Base-by-base conservation (phyloP, 1,140 invertebrate genomes). In the Anastrepha obliqua region DNA sequence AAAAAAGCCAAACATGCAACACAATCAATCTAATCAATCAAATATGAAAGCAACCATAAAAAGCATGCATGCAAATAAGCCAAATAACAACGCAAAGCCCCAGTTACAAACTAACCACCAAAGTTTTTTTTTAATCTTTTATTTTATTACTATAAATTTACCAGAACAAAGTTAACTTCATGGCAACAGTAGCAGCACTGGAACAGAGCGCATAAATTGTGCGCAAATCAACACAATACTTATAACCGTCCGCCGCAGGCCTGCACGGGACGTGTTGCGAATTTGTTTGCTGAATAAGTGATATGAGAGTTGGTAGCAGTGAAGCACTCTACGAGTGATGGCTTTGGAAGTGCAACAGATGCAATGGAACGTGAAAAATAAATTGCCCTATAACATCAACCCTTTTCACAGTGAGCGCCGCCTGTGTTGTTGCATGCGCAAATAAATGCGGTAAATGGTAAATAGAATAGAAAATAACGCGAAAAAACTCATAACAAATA, bases 21-120 rank as follows among this genome's bases (percentile, higher is more conserved):
- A 58, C 74, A 81, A 81, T 81, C 74, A 55, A 81, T 81, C 74
- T 55, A 81, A 81, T 81, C 74, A 81, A 81, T 81, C 74, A 81
- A 81, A 29, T 51, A 81, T 55, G 15, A 55, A 29, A 11, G 15
- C 74, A 81, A n/a, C 74, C 51, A 81, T 15, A 62, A 62, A 62
- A 62, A 17, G 11, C 15, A 44, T 6, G 15, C 67, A 15, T 47
- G 42, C 42, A n/a, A 17, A 4, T 6, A 74, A 74, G 67, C 39
- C 13, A 42, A 17, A 74, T 13, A 62, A 62, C 8, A 62, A n/a
- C 8, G 7, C 15, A 74, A 55, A 42, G 7, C 39, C n/a, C 13
- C 3, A 44, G 15, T 17, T 3, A 47, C 42, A 74, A 17, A 8
- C 44, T 44, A 74, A 47, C 4, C 9, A 47, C 44, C 39, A 74